Evolutionary conservation across 1,140 invertebrate species (phyloP).

Genomic region (Drosophila nannoptera): DNA sequence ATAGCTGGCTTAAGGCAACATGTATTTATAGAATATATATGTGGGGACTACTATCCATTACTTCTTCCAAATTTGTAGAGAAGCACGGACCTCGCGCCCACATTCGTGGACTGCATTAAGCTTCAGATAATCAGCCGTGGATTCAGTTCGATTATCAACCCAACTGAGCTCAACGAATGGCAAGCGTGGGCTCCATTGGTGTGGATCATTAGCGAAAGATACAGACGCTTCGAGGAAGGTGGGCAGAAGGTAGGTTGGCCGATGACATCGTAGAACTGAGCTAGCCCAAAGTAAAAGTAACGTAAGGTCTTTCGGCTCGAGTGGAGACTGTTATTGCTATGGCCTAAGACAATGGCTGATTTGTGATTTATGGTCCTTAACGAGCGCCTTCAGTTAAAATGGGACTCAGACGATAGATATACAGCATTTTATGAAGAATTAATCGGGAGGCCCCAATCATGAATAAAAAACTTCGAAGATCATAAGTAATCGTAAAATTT

Average conservation of each 20-base stretch:
- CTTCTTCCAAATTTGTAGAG: background rate
- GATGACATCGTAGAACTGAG: background rate
- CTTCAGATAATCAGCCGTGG: background rate
- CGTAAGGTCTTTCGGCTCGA: conserved; percentile 2
- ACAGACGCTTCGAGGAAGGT: conserved; percentile 6
- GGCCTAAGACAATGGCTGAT: conserved; percentile 60
- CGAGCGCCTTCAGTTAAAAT: background rate
- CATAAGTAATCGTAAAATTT: too few relatives aligned
- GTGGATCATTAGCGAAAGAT: conserved; percentile 61
- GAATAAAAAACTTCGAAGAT: conserved; percentile 19
- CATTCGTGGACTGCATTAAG: background rate
- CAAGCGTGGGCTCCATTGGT: conserved; percentile 59
- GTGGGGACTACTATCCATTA: too few relatives aligned
- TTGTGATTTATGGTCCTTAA: conserved; percentile 55
- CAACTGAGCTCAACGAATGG: background rate
- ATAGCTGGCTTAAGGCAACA: too few relatives aligned
- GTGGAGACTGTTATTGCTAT: background rate
- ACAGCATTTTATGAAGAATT: too few relatives aligned
- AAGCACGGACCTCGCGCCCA: background rate
- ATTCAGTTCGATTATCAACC: background rate
- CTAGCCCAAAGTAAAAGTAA: conserved; percentile 5
- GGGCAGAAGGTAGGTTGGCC: conserved; percentile 5
- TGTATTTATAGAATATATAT: too few relatives aligned
- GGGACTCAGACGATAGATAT: too few relatives aligned
- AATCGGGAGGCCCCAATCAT: too few relatives aligned